Conservation (phyloP, 1,140 invertebrate genomes). For the Caerostris darwini region DNA sequence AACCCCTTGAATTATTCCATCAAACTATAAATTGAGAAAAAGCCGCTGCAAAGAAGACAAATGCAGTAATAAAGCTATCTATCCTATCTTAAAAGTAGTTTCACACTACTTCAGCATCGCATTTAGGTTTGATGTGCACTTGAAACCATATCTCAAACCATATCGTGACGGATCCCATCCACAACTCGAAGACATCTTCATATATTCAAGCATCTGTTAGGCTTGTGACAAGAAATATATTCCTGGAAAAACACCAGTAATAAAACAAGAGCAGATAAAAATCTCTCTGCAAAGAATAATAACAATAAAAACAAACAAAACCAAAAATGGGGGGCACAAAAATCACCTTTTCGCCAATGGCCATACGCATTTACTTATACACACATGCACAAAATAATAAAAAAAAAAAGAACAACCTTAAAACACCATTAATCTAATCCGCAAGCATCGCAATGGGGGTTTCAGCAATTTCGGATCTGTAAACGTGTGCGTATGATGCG, state of each 20-base stretch:
- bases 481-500: constrained; percentile 53
- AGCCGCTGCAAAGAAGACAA: neutral
- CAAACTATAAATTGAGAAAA: neutral
- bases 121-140: neutral
- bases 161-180: neutral
- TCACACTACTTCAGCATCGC: neutral
- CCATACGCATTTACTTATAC: constrained; percentile 43
- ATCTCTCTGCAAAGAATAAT: constrained; percentile 6
- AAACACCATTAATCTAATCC: constrained; percentile 73
- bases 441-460: constrained; percentile 45
- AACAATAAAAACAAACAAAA: neutral
- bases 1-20: neutral
- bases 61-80: neutral
- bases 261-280: constrained; percentile 35
- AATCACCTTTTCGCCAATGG: constrained; percentile 53
- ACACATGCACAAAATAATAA: neutral
- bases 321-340: neutral
- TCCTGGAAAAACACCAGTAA: constrained; percentile 35
- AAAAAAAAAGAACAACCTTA: constrained; percentile 31
- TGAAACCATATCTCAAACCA: neutral
- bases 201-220: neutral
- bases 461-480: constrained; percentile 52
- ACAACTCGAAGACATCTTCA: constrained; percentile 48
- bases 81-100: neutral
- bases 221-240: constrained; percentile 22